Percentiles rank a stretch among this genome's conserved stretches.
phyloP scores from a whole-genome alignment of 23 tunicate genomes.

The Halocynthia roretzi region DNA sequence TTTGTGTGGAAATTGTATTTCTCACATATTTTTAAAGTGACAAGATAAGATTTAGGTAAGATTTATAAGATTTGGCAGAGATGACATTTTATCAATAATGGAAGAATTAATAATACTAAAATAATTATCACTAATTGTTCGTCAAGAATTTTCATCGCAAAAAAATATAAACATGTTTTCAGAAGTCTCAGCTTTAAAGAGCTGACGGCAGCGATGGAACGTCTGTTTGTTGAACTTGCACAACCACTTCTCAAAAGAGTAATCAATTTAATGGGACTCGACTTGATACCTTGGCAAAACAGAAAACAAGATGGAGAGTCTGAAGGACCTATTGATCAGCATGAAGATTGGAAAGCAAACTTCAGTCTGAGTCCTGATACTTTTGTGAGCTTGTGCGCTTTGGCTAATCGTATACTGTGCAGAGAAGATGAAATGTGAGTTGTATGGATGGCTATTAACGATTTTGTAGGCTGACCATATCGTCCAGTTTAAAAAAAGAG shows the following conservation, averaged over 20 bases:
- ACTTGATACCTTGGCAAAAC: neutral
- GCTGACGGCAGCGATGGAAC: constrained; percentile 57
- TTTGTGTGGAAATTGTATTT: too few species aligned
- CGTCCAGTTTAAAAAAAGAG: too few species aligned
- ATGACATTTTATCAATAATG: too few species aligned
- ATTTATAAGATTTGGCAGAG: too few species aligned
- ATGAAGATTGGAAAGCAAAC: constrained; percentile 33
- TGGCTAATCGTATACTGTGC: constrained; percentile 74
- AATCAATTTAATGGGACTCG: constrained; percentile 49
- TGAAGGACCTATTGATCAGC: neutral
- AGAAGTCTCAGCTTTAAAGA: constrained; percentile 47
- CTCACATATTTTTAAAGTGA: too few species aligned
- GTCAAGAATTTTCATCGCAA: too few species aligned
- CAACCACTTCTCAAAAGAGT: constrained; percentile 46
- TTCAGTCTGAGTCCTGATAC: constrained; percentile 41
- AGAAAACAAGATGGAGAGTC: constrained; percentile 9
- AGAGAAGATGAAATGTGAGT: constrained; percentile 69
- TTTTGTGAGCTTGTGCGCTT: constrained; percentile 57
- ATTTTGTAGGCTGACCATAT: too few species aligned
- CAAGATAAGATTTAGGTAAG: too few species aligned
- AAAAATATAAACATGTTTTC: neutral
- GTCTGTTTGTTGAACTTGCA: constrained; percentile 76
- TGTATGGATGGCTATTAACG: too few species aligned
- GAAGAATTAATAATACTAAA: too few species aligned
- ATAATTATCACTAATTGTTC: too few species aligned